These are phyloP conservation scores for Anoplolepis gracilipes DNA, from an alignment of 1,140 invertebrate genomes.

Conservation along the genomic window DNA sequence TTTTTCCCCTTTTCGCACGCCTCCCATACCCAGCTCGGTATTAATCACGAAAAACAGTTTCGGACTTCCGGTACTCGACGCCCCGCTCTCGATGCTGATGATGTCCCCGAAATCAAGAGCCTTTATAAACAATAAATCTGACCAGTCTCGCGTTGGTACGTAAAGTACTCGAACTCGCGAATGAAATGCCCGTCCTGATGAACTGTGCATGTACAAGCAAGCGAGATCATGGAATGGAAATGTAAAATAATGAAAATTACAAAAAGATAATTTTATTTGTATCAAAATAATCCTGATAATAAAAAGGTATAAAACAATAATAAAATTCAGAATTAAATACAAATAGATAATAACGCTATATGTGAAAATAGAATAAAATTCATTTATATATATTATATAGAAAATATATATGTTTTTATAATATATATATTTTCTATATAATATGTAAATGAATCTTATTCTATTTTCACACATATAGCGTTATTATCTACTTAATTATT, in stretches of 20 bases:
- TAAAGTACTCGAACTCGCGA: slow-evolving; percentile 3
- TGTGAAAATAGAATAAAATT: not conserved
- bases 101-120: slow-evolving; percentile 22
- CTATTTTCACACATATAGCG: no score
- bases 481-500: no score
- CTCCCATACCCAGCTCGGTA: not conserved
- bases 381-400: not conserved
- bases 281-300: not conserved
- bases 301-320: not conserved
- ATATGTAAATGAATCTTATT: no score
- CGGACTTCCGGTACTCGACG: slow-evolving; percentile 22
- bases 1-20: slow-evolving; percentile 8
- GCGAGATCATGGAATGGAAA: slow-evolving; percentile 8
- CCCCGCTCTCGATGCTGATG: slow-evolving; percentile 51
- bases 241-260: slow-evolving; percentile 16
- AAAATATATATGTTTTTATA: no score
- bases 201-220: not conserved
- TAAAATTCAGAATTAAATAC: not conserved
- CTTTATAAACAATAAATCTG: slow-evolving; percentile 53
- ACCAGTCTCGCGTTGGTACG: not conserved
- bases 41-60: slow-evolving; percentile 66
- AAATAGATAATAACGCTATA: not conserved
- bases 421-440: no score
- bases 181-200: slow-evolving; percentile 5
- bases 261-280: not conserved